phyloP scores from a whole-genome alignment of 1,140 invertebrate genomes.

The Megalonaias nervosa region DNA sequence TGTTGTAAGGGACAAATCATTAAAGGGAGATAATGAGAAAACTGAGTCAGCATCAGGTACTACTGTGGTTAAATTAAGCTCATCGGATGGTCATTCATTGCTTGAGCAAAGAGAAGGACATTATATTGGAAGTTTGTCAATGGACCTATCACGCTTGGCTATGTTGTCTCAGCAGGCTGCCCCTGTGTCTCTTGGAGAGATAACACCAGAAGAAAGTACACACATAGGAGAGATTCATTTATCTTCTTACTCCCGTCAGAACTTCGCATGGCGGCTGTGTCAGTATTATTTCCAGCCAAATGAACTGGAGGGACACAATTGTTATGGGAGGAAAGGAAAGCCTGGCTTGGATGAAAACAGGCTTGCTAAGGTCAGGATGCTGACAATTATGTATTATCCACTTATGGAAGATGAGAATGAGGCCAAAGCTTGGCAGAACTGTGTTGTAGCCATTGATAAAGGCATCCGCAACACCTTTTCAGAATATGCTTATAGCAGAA shows the following conservation, averaged over 20 bases:
- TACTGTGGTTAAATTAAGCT: too few relatives aligned
- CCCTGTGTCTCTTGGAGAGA: too few relatives aligned
- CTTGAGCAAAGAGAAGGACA: too few relatives aligned
- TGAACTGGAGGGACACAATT: slow-evolving; percentile 7
- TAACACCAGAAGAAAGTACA: too few relatives aligned
- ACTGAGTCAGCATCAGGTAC: too few relatives aligned
- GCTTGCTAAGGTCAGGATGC: neutral
- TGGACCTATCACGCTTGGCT: too few relatives aligned
- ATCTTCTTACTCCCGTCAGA: slow-evolving; percentile 5
- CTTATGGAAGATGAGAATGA: neutral
- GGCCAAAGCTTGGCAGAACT: neutral
- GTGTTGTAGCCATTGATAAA: slow-evolving; percentile 9
- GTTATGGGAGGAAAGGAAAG: slow-evolving; percentile 12
- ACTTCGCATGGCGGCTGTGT: slow-evolving; percentile 4
- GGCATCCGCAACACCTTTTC: slow-evolving; percentile 1
- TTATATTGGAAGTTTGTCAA: too few relatives aligned
- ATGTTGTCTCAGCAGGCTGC: too few relatives aligned
- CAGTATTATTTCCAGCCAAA: slow-evolving; percentile 1
- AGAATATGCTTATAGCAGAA: too few relatives aligned
- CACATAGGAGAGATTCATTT: neutral
- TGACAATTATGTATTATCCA: slow-evolving; percentile 3
- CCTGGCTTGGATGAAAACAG: slow-evolving; percentile 1
- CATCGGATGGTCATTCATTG: too few relatives aligned
- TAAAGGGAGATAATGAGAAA: too few relatives aligned
- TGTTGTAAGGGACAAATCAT: too few relatives aligned